Conservation (phyloP, 1,140 invertebrate species). For the Drosophila repleta region DNA sequence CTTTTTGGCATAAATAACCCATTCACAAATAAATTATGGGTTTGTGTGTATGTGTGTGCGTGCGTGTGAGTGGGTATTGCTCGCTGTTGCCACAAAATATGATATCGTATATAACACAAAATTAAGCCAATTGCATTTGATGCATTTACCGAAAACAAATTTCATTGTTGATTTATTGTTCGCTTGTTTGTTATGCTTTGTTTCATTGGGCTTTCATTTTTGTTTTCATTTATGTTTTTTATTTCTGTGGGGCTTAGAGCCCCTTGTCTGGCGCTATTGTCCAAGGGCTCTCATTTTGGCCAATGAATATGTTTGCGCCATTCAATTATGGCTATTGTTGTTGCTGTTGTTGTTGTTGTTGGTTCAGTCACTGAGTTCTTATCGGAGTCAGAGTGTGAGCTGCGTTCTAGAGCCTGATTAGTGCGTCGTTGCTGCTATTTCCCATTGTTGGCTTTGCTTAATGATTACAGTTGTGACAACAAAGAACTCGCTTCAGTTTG, state of each 20-base stretch:
- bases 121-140: constrained; percentile 61
- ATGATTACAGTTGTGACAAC: constrained; percentile 76
- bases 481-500: constrained; percentile 63
- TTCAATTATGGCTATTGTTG: constrained; percentile 44
- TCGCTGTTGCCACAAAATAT: constrained; percentile 40
- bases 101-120: constrained; percentile 44
- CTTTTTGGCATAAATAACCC: constrained; percentile 31
- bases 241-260: constrained; percentile 12
- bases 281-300: constrained; percentile 40
- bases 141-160: constrained; percentile 61
- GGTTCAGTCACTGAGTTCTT: constrained; percentile 33
- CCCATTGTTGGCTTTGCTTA: constrained; percentile 63
- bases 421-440: constrained; percentile 20
- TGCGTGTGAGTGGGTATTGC: constrained; percentile 4
- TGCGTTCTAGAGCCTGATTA: constrained; percentile 1
- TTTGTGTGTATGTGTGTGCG: constrained; percentile 27
- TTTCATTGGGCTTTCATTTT: constrained; percentile 9
- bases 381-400: constrained; percentile 50
- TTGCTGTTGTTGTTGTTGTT: constrained; percentile 14
- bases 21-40: constrained; percentile 28
- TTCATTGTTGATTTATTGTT: constrained; percentile 65
- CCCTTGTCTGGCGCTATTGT: constrained; percentile 11
- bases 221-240: constrained; percentile 18
- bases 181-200: constrained; percentile 45
- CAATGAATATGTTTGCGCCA: constrained; percentile 60